phyloP scores from a whole-genome alignment of 1,140 invertebrate species.

The Camponotus pennsylvanicus region DNA sequence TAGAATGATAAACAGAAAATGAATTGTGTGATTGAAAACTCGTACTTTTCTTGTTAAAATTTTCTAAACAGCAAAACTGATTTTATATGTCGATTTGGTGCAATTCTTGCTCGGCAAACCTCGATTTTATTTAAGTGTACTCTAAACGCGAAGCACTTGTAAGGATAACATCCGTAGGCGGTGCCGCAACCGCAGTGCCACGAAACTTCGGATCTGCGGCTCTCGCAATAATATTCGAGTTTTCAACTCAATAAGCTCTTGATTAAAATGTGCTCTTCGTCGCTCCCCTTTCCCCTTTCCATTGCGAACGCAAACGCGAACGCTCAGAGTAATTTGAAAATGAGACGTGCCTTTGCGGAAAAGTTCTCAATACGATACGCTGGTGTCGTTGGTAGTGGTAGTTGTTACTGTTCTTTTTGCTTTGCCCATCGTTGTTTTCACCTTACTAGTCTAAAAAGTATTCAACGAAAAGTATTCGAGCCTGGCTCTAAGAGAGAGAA shows the following conservation, averaged over 20 bases:
- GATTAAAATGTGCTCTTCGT: conserved; percentile 79
- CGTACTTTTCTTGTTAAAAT: neutral
- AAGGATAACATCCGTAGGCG: conserved; percentile 53
- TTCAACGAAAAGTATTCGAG: conserved; percentile 39
- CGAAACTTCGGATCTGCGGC: conserved; percentile 66
- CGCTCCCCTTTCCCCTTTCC: neutral
- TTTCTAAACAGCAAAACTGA: neutral
- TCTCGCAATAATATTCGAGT: conserved; percentile 80
- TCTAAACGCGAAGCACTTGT: conserved; percentile 38
- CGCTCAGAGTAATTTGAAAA: conserved; percentile 79
- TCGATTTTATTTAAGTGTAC: conserved; percentile 30
- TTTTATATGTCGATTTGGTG: neutral
- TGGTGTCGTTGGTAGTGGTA: conserved; percentile 51
- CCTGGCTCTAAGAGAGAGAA: neutral
- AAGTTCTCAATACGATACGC: conserved; percentile 77
- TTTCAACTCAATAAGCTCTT: conserved; percentile 80
- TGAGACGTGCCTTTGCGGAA: conserved; percentile 74
- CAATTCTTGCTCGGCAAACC: conserved; percentile 25
- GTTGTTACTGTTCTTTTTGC: conserved; percentile 52
- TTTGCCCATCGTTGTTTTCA: conserved; percentile 45
- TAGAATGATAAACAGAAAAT: no score
- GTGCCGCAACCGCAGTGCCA: conserved; percentile 42
- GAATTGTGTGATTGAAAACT: neutral
- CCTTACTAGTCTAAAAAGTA: conserved; percentile 54
- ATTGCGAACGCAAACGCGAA: conserved; percentile 3